A percentile compares a stretch with the other conserved stretches of the same genome.
Conservation (phyloP, 2,797 vertebrate genomes). For the Argyrosomus regius region DNA sequence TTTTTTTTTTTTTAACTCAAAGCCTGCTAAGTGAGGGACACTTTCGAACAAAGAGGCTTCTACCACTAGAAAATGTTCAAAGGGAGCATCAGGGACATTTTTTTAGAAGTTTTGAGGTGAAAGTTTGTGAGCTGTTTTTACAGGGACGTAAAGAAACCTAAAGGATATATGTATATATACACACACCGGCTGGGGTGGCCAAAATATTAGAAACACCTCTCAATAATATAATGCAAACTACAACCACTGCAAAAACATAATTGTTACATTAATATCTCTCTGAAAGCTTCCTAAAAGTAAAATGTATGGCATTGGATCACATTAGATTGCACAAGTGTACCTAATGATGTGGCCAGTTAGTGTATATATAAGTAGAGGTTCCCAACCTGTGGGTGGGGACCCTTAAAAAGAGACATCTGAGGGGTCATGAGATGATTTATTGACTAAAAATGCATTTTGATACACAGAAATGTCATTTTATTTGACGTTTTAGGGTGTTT, state of each 20-base stretch:
- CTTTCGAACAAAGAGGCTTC: conserved; percentile 71
- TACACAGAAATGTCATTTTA: not conserved
- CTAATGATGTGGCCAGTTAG: too few relatives aligned
- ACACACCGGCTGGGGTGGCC: too few relatives aligned
- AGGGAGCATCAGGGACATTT: conserved; percentile 7
- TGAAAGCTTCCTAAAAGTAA: too few relatives aligned
- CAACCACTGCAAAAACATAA: too few relatives aligned
- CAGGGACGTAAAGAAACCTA: not conserved
- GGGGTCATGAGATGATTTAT: not conserved
- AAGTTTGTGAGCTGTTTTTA: not conserved
- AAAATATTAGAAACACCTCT: too few relatives aligned
- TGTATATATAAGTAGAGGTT: not conserved
- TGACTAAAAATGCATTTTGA: not conserved
- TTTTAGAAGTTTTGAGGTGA: conserved; percentile 8
- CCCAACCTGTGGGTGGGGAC: conserved; percentile 4
- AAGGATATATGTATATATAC: not conserved
- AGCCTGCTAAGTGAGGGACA: conserved; percentile 49
- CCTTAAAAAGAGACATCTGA: not conserved
- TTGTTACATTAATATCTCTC: too few relatives aligned
- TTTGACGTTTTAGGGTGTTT: not conserved
- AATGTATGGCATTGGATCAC: too few relatives aligned
- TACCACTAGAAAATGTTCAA: conserved; percentile 23
- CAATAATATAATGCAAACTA: too few relatives aligned
- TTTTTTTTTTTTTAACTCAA: conserved; percentile 46
- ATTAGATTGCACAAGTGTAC: too few relatives aligned